Evolutionary conservation across 2,113 vertebrate genomes (phyloP).

Genomic region (Notarius lentiginosus): DNA sequence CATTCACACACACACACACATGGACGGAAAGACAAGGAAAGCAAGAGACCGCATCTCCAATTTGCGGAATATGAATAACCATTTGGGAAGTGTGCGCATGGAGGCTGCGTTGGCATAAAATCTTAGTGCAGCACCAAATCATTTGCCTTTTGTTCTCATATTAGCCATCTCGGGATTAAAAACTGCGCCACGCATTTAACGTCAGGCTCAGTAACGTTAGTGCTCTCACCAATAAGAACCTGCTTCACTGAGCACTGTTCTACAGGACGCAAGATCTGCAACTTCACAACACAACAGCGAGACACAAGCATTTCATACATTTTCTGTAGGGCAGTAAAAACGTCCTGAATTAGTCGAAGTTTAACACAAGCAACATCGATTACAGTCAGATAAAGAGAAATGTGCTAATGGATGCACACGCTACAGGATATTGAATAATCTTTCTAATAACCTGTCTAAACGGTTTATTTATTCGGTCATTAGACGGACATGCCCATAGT

Average conservation of each 20-base stretch:
- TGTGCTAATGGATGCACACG: neutral
- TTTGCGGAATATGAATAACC: neutral
- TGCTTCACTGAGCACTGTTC: neutral
- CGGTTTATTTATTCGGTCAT: neutral
- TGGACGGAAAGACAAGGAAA: neutral
- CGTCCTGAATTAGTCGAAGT: neutral
- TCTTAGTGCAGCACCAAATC: neutral
- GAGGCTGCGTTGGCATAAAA: neutral
- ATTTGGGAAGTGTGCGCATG: neutral
- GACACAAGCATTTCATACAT: neutral
- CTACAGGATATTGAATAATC: neutral
- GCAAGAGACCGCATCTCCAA: neutral
- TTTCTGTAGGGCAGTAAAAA: neutral
- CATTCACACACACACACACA: neutral
- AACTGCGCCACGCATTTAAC: neutral
- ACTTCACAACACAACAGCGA: neutral
- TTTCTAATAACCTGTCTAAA: neutral
- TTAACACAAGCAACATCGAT: neutral
- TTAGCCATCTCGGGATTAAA: neutral
- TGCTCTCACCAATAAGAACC: neutral
- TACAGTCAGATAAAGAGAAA: neutral
- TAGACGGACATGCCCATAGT: neutral
- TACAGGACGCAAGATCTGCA: neutral
- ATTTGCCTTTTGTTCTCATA: too few species aligned
- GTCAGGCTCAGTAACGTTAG: neutral